phyloP scores from a whole-genome alignment of 2,797 vertebrate genomes.

The Poecile montanus region DNA sequence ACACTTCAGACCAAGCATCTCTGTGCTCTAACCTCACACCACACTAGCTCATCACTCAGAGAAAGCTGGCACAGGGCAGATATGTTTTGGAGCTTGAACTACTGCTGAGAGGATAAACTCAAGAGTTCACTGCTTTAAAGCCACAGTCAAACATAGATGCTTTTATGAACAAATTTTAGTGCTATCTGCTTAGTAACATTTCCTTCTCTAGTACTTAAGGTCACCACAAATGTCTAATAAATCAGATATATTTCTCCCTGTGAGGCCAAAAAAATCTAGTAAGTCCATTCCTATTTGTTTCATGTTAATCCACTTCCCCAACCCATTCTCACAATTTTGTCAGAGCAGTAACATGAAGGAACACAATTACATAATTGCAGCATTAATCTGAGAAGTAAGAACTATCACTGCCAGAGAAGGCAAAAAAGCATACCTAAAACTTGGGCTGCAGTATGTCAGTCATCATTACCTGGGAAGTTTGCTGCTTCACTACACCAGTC shows the following conservation, averaged over 20 bases:
- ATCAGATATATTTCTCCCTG: neutral
- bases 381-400: neutral
- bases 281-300: neutral
- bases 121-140: neutral
- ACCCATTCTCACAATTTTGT: neutral
- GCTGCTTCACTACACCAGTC: neutral
- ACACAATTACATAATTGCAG: neutral
- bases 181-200: neutral
- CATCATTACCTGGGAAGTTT: neutral
- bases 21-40: neutral
- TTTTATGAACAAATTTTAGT: neutral
- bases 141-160: neutral
- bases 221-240: neutral
- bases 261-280: neutral
- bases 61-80: neutral
- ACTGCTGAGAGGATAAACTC: neutral
- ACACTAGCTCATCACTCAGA: neutral
- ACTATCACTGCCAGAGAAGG: neutral
- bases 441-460: neutral
- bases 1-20: neutral
- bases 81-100: neutral
- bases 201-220: neutral
- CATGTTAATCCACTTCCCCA: neutral
- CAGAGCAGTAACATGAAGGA: neutral
- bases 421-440: neutral